Percentiles rank a stretch among this genome's conserved stretches.
These are phyloP conservation scores for Pollenia labialis DNA, from an alignment of 2,888 invertebrate species.

Conservation along the genomic window DNA sequence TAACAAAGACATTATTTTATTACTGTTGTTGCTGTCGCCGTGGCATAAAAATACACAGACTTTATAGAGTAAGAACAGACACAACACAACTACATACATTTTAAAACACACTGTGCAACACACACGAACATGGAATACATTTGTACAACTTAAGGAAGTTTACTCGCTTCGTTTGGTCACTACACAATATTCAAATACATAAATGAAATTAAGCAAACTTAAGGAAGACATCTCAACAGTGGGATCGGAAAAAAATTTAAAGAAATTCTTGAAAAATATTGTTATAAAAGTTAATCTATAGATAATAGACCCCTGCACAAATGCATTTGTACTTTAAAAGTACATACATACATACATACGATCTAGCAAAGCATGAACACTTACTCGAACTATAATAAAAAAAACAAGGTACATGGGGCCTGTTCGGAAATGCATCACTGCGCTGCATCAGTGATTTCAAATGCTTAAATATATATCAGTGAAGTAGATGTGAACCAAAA, in stretches of 20 bases:
- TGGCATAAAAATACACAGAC: slow-evolving; percentile 72
- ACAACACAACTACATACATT: slow-evolving; percentile 53
- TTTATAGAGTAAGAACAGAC: slow-evolving; percentile 70
- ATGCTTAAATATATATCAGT: no score
- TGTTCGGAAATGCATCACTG: no score
- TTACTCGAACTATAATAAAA: no score
- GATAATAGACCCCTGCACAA: no score
- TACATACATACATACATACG: no score
- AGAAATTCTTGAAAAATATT: not conserved
- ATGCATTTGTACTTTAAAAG: no score
- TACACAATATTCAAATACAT: slow-evolving; percentile 56
- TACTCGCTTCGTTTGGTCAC: slow-evolving; percentile 61
- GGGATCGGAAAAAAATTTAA: not conserved
- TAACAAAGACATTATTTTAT: slow-evolving; percentile 76
- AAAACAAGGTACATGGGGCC: no score
- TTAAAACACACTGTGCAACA: slow-evolving; percentile 1
- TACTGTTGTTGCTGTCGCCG: slow-evolving; percentile 36
- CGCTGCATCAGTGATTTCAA: no score
- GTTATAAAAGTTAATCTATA: not conserved
- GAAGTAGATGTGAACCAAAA: no score
- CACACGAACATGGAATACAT: slow-evolving; percentile 48
- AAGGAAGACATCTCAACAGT: slow-evolving; percentile 47
- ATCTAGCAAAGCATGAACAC: no score
- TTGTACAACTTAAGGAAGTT: slow-evolving; percentile 63
- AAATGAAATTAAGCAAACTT: slow-evolving; percentile 56